Percentiles rank a stretch among this genome's conserved stretches.
Conservation (phyloP, 2,113 vertebrate genomes). For the Gymnobelideus leadbeateri region DNA sequence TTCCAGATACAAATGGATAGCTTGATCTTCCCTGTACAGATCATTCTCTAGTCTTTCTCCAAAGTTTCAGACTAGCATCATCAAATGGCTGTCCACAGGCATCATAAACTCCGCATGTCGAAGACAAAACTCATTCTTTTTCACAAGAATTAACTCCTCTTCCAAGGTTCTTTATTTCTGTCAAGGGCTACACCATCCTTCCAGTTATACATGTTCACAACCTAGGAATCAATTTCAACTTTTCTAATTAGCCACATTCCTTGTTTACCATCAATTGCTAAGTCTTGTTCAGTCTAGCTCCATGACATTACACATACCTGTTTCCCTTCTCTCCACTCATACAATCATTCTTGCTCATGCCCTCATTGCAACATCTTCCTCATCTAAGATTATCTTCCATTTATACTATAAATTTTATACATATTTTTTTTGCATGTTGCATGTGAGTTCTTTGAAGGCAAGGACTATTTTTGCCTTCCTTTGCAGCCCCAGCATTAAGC, state of each 20-base stretch:
- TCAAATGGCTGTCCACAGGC: neutral
- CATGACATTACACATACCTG: too few species aligned
- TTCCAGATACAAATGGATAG: neutral
- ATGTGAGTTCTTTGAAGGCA: too few species aligned
- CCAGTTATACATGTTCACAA: neutral
- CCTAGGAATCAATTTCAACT: neutral
- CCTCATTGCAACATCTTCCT: too few species aligned
- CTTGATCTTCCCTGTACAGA: neutral
- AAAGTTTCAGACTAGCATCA: neutral
- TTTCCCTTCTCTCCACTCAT: too few species aligned
- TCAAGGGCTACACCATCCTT: neutral
- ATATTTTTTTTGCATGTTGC: too few species aligned
- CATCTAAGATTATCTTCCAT: too few species aligned
- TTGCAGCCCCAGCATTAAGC: too few species aligned
- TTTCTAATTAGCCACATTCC: neutral
- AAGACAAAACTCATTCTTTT: neutral
- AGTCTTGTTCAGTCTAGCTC: neutral
- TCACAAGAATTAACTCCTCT: neutral
- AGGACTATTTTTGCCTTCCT: too few species aligned
- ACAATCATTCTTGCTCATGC: too few species aligned
- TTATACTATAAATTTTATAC: too few species aligned
- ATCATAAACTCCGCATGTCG: neutral
- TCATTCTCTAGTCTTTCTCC: neutral
- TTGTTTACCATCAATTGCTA: neutral
- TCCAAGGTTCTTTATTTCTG: neutral